Conservation (phyloP, 1,140 invertebrate genomes). For the Globodera rostochiensis region DNA sequence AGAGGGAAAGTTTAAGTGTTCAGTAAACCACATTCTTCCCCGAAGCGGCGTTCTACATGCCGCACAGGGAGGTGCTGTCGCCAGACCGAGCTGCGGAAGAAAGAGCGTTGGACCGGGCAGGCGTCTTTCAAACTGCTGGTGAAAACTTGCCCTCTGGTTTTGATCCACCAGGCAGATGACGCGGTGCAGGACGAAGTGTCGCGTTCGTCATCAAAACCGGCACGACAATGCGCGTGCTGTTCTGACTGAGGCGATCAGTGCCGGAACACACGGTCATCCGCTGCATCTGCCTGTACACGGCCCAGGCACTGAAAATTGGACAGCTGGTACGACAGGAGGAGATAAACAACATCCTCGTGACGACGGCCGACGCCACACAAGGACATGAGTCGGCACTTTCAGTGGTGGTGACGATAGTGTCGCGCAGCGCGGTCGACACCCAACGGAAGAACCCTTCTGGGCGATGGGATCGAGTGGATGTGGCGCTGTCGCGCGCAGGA, state of each 20-base stretch:
- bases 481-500: too few relatives aligned
- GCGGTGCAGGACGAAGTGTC: background rate
- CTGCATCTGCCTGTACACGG: conserved; percentile 7
- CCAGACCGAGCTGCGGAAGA: background rate
- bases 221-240: conserved; percentile 1
- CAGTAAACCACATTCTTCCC: too few relatives aligned
- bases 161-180: background rate
- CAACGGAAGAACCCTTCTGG: too few relatives aligned
- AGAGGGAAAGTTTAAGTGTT: too few relatives aligned
- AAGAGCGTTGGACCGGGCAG: background rate
- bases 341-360: too few relatives aligned
- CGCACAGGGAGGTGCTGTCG: background rate
- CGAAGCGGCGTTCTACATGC: background rate
- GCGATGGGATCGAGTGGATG: too few relatives aligned
- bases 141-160: background rate
- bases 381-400: too few relatives aligned
- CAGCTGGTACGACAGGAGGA: too few relatives aligned
- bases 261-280: background rate
- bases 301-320: background rate
- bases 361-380: too few relatives aligned
- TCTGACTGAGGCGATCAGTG: background rate
- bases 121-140: background rate
- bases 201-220: background rate
- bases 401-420: too few relatives aligned
- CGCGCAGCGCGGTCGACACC: too few relatives aligned